Conservation (phyloP, 2,888 invertebrate species). For the Octonoba sinensis region DNA sequence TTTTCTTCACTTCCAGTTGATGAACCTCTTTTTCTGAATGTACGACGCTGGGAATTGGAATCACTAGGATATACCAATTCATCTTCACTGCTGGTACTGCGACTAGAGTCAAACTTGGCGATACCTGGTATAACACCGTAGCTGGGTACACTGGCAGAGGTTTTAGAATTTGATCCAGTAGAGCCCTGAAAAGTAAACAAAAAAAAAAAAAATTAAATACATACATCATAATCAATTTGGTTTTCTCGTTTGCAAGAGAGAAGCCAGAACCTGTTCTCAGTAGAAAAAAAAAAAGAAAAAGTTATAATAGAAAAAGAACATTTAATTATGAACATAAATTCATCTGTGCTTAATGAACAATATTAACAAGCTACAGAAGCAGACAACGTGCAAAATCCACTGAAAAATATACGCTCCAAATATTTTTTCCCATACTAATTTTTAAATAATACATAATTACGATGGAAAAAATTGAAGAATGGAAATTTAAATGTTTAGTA, state of each 20-base stretch:
- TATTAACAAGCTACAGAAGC: no score
- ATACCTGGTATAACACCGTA: slow-evolving; percentile 33
- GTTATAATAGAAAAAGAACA: not conserved
- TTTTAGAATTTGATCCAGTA: not conserved
- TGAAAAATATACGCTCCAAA: no score
- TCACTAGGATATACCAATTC: slow-evolving; percentile 32
- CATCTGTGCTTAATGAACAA: no score
- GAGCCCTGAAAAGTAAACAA: slow-evolving; percentile 24
- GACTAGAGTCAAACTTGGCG: slow-evolving; percentile 34
- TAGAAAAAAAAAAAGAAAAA: not conserved
- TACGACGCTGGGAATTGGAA: slow-evolving; percentile 35
- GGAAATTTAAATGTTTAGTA: no score
- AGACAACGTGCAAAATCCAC: no score
- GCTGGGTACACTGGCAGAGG: not conserved
- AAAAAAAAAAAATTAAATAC: not conserved
- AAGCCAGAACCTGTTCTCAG: not conserved
- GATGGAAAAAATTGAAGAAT: no score
- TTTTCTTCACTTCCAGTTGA: slow-evolving; percentile 39
- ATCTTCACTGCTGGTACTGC: slow-evolving; percentile 23
- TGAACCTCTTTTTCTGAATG: slow-evolving; percentile 35
- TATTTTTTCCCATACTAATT: no score
- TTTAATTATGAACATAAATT: not conserved
- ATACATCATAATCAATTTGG: not conserved
- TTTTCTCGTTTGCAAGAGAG: not conserved
- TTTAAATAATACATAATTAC: no score